Percentiles rank a stretch among this genome's conserved stretches.
Evolutionary conservation across 2,888 invertebrate genomes (phyloP).

Genomic region (Alviniconcha strummeri): DNA sequence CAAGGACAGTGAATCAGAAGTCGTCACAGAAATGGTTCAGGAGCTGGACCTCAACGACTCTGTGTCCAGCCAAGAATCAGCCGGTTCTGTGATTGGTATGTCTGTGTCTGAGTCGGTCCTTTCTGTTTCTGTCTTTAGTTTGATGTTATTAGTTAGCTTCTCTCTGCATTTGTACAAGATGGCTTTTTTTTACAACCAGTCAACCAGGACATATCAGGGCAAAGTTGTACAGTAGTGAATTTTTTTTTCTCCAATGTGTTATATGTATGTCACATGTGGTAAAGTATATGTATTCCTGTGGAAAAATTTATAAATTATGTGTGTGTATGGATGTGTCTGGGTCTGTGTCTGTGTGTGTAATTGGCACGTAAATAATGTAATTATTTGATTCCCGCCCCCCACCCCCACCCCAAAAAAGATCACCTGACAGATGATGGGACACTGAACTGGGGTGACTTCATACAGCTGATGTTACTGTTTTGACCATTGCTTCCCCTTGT

Average conservation of each 20-base stretch:
- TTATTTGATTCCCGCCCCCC: no score
- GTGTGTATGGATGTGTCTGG: neutral
- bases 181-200: no score
- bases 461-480: no score
- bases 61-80: conserved; percentile 49
- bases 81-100: conserved; percentile 62
- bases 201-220: no score
- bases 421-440: neutral
- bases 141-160: neutral
- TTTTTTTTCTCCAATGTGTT: neutral
- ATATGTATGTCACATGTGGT: neutral
- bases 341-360: neutral
- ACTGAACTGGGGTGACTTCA: neutral
- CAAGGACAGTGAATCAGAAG: conserved; percentile 39
- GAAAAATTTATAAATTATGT: no score
- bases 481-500: no score
- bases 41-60: conserved; percentile 63
- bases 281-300: no score
- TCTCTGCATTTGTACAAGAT: no score
- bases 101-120: neutral
- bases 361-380: neutral
- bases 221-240: no score
- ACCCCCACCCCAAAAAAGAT: neutral
- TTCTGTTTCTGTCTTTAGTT: neutral
- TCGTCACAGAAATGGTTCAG: conserved; percentile 58